Conservation (phyloP, 2,888 invertebrate species). For the Tricholauxania praeusta region DNA sequence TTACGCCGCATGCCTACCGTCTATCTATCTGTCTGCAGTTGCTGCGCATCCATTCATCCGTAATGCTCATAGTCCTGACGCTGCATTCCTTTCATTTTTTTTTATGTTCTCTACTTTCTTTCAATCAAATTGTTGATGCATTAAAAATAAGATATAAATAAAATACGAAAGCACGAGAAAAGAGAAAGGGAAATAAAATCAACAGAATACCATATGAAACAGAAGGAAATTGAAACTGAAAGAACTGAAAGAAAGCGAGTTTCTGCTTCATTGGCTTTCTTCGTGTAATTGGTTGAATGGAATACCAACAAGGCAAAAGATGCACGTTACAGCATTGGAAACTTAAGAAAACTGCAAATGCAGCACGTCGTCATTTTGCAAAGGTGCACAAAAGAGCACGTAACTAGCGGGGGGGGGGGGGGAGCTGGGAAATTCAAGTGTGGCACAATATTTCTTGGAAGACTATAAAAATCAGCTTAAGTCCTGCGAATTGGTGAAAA, state of each 20-base stretch:
- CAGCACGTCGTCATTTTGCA: slow-evolving; percentile 17
- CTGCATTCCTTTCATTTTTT: too few relatives aligned
- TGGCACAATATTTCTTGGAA: not conserved
- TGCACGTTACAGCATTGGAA: not conserved
- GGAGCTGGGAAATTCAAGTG: not conserved
- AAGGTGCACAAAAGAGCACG: slow-evolving; percentile 4
- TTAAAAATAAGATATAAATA: slow-evolving; percentile 15
- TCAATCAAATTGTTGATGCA: slow-evolving; percentile 32
- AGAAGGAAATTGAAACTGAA: slow-evolving; percentile 34
- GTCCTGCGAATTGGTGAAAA: slow-evolving; percentile 35
- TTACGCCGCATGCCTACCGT: not conserved
- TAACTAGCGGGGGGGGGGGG: not conserved
- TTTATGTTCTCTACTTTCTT: not conserved
- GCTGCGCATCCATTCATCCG: too few relatives aligned
- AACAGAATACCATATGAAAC: slow-evolving; percentile 21
- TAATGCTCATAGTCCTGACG: too few relatives aligned
- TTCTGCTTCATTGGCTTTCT: slow-evolving; percentile 36
- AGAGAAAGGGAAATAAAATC: too few relatives aligned
- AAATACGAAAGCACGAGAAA: not conserved
- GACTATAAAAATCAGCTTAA: slow-evolving; percentile 31
- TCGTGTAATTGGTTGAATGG: slow-evolving; percentile 37
- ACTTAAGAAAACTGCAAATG: slow-evolving; percentile 18
- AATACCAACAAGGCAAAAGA: not conserved
- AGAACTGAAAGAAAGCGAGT: slow-evolving; percentile 33
- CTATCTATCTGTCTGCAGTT: not conserved